A percentile compares a stretch with the other conserved stretches of the same genome.
phyloP scores from a whole-genome alignment of 2,797 vertebrate genomes.

The Ispidina picta region DNA sequence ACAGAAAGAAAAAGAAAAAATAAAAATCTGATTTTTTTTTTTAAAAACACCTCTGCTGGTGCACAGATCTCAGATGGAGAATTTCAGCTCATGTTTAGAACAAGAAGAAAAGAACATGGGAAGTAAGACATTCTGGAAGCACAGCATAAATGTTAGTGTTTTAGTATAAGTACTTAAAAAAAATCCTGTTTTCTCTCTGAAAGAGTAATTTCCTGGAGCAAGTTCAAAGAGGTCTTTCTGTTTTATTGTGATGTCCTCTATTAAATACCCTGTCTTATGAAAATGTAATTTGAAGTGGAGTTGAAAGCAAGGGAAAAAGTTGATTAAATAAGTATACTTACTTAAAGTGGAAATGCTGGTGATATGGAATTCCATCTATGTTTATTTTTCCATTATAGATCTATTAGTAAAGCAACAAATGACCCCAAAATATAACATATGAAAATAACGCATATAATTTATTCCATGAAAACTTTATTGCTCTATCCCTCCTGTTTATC shows the following conservation, averaged over 20 bases:
- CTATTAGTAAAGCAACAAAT: not conserved
- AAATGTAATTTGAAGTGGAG: not conserved
- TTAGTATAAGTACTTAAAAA: not conserved
- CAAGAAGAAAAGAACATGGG: not conserved
- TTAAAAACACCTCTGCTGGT: not conserved
- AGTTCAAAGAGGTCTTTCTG: not conserved
- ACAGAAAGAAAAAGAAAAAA: not conserved
- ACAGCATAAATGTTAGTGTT: not conserved
- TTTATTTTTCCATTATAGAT: not conserved
- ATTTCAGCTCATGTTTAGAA: not conserved
- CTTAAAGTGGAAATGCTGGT: not conserved
- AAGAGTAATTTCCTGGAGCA: not conserved
- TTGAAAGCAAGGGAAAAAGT: not conserved
- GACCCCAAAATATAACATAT: not conserved
- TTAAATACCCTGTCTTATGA: not conserved
- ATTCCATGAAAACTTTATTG: not conserved
- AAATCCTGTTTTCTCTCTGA: not conserved
- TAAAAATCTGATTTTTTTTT: not conserved
- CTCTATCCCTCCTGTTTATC: not conserved
- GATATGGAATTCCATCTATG: not conserved
- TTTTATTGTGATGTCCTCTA: not conserved
- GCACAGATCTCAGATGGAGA: not conserved
- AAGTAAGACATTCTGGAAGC: not conserved
- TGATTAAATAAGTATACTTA: not conserved
- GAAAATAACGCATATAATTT: not conserved